These are phyloP conservation scores for Drosophila obscura DNA, from an alignment of 1,140 invertebrate species.

Conservation along the genomic window DNA sequence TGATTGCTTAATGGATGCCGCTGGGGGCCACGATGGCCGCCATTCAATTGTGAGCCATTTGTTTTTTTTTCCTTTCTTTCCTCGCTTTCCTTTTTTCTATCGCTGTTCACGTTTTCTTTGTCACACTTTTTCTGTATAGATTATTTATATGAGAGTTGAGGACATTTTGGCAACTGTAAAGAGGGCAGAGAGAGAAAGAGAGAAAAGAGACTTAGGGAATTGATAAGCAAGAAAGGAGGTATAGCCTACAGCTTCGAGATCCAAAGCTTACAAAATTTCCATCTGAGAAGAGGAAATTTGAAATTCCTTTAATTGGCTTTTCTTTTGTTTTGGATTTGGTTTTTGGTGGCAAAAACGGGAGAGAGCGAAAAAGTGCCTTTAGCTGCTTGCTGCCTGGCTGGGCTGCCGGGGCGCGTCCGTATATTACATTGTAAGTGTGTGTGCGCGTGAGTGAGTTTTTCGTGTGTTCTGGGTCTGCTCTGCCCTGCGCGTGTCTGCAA, in stretches of 20 bases:
- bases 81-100: conserved; percentile 23
- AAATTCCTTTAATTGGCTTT: conserved; percentile 33
- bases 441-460: conserved; percentile 43
- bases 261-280: no score
- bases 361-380: conserved; percentile 59
- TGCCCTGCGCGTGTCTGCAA: conserved; percentile 50
- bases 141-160: conserved; percentile 48
- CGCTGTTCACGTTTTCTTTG: conserved; percentile 27
- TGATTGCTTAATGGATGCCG: conserved; percentile 87
- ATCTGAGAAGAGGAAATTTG: no score
- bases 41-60: conserved; percentile 87
- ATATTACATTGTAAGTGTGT: conserved; percentile 47
- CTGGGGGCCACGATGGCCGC: conserved; percentile 91
- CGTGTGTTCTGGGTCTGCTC: conserved; percentile 47
- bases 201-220: neutral
- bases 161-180: conserved; percentile 45
- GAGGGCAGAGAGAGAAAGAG: conserved; percentile 6
- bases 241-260: neutral
- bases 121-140: conserved; percentile 35
- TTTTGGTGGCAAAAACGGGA: conserved; percentile 42
- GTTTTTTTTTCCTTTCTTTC: conserved; percentile 43
- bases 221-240: neutral
- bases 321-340: conserved; percentile 33
- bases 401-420: conserved; percentile 45
- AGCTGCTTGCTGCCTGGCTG: conserved; percentile 41